Conservation (phyloP, 2,888 invertebrate species). For the Glomeris marginata region DNA sequence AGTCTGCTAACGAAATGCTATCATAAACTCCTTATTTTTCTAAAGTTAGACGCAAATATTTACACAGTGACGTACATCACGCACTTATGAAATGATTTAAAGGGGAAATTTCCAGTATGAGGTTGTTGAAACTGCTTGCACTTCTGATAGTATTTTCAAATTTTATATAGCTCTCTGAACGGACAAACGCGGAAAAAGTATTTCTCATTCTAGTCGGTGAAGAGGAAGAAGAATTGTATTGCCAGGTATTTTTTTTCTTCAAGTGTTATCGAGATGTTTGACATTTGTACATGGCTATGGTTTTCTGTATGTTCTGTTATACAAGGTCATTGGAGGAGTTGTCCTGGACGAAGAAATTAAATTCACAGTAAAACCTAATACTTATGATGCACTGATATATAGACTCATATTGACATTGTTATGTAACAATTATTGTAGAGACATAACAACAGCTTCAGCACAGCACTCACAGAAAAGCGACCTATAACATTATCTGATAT, state of each 20-base stretch:
- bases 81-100: too few relatives aligned
- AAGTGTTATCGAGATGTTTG: background rate
- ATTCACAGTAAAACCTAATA: constrained; percentile 5
- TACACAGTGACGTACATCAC: too few relatives aligned
- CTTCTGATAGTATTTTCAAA: too few relatives aligned
- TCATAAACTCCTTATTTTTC: too few relatives aligned
- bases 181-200: constrained; percentile 8
- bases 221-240: constrained; percentile 12
- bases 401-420: background rate
- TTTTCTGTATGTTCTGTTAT: background rate
- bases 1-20: too few relatives aligned
- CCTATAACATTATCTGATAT: constrained; percentile 11
- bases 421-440: constrained; percentile 1
- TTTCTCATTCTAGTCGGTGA: constrained; percentile 12
- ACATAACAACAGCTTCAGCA: constrained; percentile 12
- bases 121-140: too few relatives aligned
- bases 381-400: background rate
- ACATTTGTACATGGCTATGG: background rate
- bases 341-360: constrained; percentile 10
- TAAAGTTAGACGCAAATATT: too few relatives aligned
- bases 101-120: too few relatives aligned
- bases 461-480: constrained; percentile 10
- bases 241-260: constrained; percentile 7
- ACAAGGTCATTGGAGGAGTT: constrained; percentile 10
- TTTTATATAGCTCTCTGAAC: constrained; percentile 7